A percentile compares a stretch with the other conserved stretches of the same genome.
These are phyloP conservation scores for Imbricaverruca yamaguchii DNA, from an alignment of 2,888 invertebrate genomes.

Conservation along the genomic window DNA sequence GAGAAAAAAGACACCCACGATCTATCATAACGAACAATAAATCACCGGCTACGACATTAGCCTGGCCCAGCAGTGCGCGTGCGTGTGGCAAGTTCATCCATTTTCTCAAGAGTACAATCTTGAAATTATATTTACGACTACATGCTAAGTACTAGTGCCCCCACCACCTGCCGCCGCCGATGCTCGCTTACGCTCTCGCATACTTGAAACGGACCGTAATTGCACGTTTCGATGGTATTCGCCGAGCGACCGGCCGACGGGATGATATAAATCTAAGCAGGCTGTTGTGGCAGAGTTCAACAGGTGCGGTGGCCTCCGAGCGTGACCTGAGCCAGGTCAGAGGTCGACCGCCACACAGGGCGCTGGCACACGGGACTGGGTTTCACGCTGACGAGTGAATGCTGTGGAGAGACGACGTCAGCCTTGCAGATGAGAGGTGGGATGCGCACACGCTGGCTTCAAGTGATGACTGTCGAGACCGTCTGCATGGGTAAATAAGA, in stretches of 20 bases:
- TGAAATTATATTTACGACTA: constrained; percentile 6
- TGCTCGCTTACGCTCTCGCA: background rate
- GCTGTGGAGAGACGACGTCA: no score
- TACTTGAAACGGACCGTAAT: constrained; percentile 5
- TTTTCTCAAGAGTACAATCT: background rate
- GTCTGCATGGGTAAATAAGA: no score
- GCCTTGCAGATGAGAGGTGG: no score
- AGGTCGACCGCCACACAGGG: no score
- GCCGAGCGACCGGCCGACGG: background rate
- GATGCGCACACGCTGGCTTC: no score
- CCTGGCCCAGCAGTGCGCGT: background rate
- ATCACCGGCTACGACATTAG: background rate
- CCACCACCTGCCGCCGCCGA: background rate
- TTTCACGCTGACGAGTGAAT: no score
- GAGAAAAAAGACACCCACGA: background rate
- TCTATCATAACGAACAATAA: background rate
- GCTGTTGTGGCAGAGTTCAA: no score
- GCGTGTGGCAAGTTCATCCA: background rate
- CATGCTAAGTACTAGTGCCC: background rate
- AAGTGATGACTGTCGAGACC: no score
- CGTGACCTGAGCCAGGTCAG: no score
- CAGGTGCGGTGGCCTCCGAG: no score
- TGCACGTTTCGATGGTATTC: constrained; percentile 15
- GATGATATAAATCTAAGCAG: background rate
- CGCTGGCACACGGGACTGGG: no score